A percentile compares a stretch with the other conserved stretches of the same genome.
These are phyloP conservation scores for Ruditapes philippinarum DNA, from an alignment of 1,140 invertebrate genomes.

Conservation along the genomic window DNA sequence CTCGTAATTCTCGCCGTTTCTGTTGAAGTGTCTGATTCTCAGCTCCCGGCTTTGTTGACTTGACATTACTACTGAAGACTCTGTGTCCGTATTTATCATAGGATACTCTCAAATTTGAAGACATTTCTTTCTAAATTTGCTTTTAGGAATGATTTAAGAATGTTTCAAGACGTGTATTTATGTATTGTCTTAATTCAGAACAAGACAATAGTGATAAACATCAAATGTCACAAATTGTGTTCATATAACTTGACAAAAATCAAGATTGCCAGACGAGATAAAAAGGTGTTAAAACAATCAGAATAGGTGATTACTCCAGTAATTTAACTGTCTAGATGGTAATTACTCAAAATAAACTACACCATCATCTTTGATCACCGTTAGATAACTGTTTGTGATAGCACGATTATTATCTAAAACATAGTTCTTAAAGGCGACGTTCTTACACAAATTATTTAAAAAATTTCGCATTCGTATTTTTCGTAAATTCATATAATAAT, in stretches of 20 bases:
- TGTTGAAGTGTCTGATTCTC: background rate
- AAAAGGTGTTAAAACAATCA: background rate
- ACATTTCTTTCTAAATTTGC: background rate
- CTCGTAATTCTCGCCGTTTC: constrained; percentile 2
- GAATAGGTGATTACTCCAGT: background rate
- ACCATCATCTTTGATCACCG: no score
- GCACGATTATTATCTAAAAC: no score
- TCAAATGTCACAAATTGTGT: background rate
- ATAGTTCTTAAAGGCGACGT: no score
- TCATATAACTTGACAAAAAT: no score
- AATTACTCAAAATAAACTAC: no score
- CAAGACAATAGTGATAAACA: constrained; percentile 10
- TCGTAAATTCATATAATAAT: no score
- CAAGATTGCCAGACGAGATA: background rate
- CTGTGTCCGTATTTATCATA: background rate
- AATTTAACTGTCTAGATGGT: background rate
- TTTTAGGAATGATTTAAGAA: background rate
- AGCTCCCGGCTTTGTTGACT: background rate
- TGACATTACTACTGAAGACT: background rate
- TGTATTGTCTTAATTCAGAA: no score
- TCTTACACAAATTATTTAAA: no score
- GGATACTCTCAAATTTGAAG: background rate
- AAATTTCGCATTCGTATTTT: no score
- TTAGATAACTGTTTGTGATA: no score
- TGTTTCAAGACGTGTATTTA: no score